Evolutionary conservation across 2,113 vertebrate genomes (phyloP).

Genomic region (Halichoeres trimaculatus): DNA sequence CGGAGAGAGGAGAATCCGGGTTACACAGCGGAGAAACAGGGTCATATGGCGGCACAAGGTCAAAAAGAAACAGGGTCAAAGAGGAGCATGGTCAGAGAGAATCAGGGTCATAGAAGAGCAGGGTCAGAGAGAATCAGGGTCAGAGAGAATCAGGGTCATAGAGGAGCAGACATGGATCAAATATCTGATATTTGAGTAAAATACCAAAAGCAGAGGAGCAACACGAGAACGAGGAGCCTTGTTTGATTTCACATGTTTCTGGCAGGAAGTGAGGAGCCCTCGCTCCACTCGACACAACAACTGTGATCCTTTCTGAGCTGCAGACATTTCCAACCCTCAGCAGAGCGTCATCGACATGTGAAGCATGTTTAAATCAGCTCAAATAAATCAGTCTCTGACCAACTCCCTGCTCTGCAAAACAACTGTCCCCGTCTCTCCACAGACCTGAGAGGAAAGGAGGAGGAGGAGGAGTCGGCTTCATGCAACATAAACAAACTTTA

Average conservation of each 20-base stretch:
- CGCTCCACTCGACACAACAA: conserved; percentile 11
- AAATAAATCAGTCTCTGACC: conserved; percentile 3
- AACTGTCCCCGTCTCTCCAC: conserved; percentile 17
- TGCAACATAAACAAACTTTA: background rate
- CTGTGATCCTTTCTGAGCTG: conserved; percentile 40
- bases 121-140: too few species aligned
- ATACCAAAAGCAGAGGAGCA: background rate
- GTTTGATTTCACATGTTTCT: conserved; percentile 13
- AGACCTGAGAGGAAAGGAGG: conserved; percentile 11
- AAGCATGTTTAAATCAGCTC: conserved; percentile 17
- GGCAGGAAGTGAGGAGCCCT: conserved; percentile 20
- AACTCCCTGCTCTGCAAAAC: conserved; percentile 40
- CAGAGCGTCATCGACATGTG: conserved; percentile 17
- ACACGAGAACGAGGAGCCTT: background rate
- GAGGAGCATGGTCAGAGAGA: too few species aligned
- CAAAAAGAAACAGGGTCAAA: too few species aligned
- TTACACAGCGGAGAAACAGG: too few species aligned
- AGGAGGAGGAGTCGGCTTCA: background rate
- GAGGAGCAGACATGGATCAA: too few species aligned
- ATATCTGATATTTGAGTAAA: too few species aligned
- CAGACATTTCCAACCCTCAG: conserved; percentile 32
- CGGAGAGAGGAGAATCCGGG: too few species aligned
- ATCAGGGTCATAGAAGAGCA: too few species aligned
- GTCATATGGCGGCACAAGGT: too few species aligned
- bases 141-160: too few species aligned